phyloP scores from a whole-genome alignment of 2,113 vertebrate species.

The Oplegnathus fasciatus region DNA sequence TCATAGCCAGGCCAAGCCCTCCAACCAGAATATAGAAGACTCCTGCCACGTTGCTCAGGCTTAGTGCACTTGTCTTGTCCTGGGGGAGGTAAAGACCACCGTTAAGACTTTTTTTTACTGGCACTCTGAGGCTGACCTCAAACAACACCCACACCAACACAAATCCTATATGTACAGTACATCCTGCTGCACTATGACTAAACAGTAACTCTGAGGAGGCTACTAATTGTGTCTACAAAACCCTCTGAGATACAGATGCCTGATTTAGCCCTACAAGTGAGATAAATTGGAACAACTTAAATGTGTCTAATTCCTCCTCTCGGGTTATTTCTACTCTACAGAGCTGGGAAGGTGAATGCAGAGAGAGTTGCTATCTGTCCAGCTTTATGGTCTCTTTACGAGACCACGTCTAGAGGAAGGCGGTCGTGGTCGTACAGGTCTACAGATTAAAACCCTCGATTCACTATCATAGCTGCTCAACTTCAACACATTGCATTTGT shows the following conservation, averaged over 20 bases:
- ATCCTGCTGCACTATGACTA: constrained; percentile 58
- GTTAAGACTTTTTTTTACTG: constrained; percentile 66
- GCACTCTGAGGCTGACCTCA: constrained; percentile 27
- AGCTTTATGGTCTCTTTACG: constrained; percentile 68
- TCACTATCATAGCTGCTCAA: constrained; percentile 70
- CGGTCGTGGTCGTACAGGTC: constrained; percentile 90
- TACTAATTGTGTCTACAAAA: constrained; percentile 51
- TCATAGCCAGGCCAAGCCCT: constrained; percentile 98
- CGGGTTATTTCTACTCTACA: constrained; percentile 22
- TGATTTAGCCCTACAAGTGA: constrained; percentile 22
- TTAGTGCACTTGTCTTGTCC: constrained; percentile 99
- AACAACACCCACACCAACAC: constrained; percentile 41
- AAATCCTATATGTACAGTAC: constrained; percentile 50
- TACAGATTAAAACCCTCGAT: constrained; percentile 77
- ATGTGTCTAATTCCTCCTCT: constrained; percentile 50
- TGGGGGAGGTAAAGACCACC: constrained; percentile 90
- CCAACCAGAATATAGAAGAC: constrained; percentile 99
- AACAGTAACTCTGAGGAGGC: constrained; percentile 48
- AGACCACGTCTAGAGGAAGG: constrained; percentile 81
- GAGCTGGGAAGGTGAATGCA: constrained; percentile 81
- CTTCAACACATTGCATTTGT: constrained; percentile 68
- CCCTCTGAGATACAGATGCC: constrained; percentile 45
- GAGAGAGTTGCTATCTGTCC: constrained; percentile 57
- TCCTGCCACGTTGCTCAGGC: constrained; percentile 98
- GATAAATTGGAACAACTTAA: constrained; percentile 26